phyloP scores from a whole-genome alignment of 2,113 vertebrate genomes.

The Forbesichthys agassizii region DNA sequence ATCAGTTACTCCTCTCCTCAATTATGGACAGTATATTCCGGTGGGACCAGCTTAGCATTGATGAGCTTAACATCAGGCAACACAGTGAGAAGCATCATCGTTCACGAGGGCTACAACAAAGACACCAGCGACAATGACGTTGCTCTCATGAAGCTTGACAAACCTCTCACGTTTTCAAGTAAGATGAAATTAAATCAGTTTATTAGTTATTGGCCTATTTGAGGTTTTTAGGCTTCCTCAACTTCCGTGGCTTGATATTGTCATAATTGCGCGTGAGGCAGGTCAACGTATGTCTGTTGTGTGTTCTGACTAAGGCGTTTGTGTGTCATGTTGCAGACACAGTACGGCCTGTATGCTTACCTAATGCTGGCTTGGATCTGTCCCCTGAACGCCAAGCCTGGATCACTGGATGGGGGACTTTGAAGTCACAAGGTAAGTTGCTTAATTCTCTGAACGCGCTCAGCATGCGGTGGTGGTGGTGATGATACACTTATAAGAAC shows the following conservation, averaged over 20 bases:
- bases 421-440: constrained; percentile 36
- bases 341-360: constrained; percentile 73
- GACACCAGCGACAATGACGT: constrained; percentile 58
- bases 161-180: constrained; percentile 56
- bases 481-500: too few species aligned
- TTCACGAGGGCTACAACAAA: constrained; percentile 44
- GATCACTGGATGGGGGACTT: constrained; percentile 73
- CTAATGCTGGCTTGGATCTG: constrained; percentile 53
- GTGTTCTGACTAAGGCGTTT: background rate
- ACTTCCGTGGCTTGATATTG: too few species aligned
- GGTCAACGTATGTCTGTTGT: constrained; percentile 1
- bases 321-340: constrained; percentile 35
- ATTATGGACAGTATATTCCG: constrained; percentile 52
- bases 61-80: background rate
- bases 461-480: background rate
- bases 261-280: too few species aligned
- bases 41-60: constrained; percentile 16
- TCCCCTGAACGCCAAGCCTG: constrained; percentile 41
- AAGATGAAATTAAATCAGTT: constrained; percentile 4
- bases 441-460: background rate
- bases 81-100: constrained; percentile 50
- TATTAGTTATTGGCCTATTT: too few species aligned
- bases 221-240: too few species aligned
- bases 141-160: constrained; percentile 68
- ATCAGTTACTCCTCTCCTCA: constrained; percentile 12